Base-by-base conservation (phyloP, 2,888 invertebrate species). In the Drosophila anceps region DNA sequence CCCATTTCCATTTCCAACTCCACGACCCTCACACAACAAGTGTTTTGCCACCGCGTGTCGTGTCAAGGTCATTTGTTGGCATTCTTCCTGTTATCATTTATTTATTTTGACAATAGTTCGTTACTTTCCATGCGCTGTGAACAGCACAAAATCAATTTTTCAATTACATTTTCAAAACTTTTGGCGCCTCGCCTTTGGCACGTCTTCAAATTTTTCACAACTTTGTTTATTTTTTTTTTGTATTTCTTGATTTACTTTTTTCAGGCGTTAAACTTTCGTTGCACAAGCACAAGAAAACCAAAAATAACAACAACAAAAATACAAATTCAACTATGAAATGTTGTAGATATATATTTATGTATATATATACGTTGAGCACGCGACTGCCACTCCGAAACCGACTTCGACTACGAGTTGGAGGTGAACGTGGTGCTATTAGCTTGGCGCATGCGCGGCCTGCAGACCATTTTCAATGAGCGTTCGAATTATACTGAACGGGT, bases 391-490 rank as follows among this genome's bases (percentile, higher is more conserved):
- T 15, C 41, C 61, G 54, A 73, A 24, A 31, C 13, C 60, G 31
- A 55, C 29, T n/a, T 27, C 58, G 46, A 63, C 37, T 46, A 74
- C 75, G 66, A 57, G 15, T 60, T 76, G 62, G 54, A 64, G 67
- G 63, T 71, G 67, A 71, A 72, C 48, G 79, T 72, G 51, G 18
- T 59, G 41, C 75, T 79, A 43, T 69, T 67, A 61, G 71, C 73
- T 84, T 82, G 76, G 69, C 84, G 79, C 82, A 82, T 82, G 87
- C 88, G 88, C 87, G 69, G 79, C 84, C 71, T 77, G 84, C 74
- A 86, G 79, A 86, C 89, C 86, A 86, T 86, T 88, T 86, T 88
- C 86, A 88, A 77, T 82, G 89, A 88, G 82, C 79, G 88, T 73
- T 88, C 78, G 82, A 82, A 86, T 78, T 84, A 69, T 74, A 88